phyloP scores from a whole-genome alignment of 2,113 vertebrate species.

The Rallus limicola region DNA sequence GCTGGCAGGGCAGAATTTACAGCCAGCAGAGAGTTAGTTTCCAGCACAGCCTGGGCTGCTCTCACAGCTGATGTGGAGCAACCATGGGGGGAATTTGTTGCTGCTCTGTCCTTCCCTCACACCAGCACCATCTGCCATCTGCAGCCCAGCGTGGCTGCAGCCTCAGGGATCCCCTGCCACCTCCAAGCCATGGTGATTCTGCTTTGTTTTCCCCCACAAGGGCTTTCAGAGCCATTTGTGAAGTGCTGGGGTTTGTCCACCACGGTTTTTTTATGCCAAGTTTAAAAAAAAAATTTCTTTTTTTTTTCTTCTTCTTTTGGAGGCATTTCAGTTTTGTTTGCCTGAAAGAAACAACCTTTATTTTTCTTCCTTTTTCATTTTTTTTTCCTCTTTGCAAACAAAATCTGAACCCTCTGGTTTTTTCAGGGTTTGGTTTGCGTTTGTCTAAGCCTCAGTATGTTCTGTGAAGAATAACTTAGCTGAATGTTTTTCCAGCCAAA shows the following conservation, averaged over 20 bases:
- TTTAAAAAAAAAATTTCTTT: background rate
- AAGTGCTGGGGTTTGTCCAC: background rate
- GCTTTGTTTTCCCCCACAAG: background rate
- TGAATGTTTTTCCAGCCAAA: background rate
- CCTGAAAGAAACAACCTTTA: background rate
- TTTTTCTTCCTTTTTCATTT: background rate
- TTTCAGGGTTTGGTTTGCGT: background rate
- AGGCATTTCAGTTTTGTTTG: background rate
- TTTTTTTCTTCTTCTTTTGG: background rate
- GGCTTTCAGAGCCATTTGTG: background rate
- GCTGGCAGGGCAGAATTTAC: background rate
- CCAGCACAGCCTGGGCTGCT: background rate
- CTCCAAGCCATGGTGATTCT: background rate
- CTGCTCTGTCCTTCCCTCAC: background rate
- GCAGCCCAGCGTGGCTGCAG: background rate
- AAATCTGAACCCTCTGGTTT: background rate
- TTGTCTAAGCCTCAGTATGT: background rate
- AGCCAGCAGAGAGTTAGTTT: background rate
- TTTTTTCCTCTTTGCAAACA: background rate
- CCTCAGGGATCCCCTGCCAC: background rate
- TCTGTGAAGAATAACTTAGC: background rate
- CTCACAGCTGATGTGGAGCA: accelerated
- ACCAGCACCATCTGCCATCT: background rate
- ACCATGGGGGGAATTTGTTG: background rate
- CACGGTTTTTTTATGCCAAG: background rate